phyloP scores from a whole-genome alignment of 2,888 invertebrate genomes.

The Oligia strigilis region DNA sequence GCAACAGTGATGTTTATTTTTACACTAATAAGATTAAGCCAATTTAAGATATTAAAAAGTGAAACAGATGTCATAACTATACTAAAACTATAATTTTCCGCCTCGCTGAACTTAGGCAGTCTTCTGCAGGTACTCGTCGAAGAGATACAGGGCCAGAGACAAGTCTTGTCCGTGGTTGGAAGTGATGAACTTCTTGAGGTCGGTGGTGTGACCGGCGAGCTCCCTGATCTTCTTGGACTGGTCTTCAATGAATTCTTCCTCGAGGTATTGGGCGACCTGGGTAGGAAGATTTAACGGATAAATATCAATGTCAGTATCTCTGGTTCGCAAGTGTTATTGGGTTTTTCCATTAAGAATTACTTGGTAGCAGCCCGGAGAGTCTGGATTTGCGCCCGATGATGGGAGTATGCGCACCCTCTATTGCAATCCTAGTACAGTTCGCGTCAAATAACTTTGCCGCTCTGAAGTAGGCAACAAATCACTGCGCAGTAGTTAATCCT shows the following conservation, averaged over 20 bases:
- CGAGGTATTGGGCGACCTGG: constrained; percentile 93
- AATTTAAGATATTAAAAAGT: constrained; percentile 21
- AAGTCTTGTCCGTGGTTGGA: constrained; percentile 89
- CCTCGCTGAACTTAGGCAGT: constrained; percentile 71
- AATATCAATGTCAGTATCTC: background rate
- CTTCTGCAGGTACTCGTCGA: constrained; percentile 92
- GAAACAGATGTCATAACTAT: constrained; percentile 34
- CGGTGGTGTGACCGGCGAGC: constrained; percentile 93
- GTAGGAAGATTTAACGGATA: background rate
- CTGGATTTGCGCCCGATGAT: background rate
- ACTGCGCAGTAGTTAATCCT: too few species aligned
- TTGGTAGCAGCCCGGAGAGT: background rate
- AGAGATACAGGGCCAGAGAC: constrained; percentile 93
- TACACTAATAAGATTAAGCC: constrained; percentile 14
- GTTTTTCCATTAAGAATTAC: background rate
- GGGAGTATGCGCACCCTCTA: background rate
- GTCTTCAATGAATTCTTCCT: constrained; percentile 93
- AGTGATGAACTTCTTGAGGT: constrained; percentile 92
- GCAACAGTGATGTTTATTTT: constrained; percentile 5
- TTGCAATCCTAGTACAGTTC: too few species aligned
- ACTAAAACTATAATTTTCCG: constrained; percentile 28
- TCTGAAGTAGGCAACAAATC: too few species aligned
- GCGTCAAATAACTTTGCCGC: too few species aligned
- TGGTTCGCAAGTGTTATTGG: too few species aligned
- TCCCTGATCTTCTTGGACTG: constrained; percentile 93